These are phyloP conservation scores for Drosophila greeni DNA, from an alignment of 2,888 invertebrate genomes.

Conservation along the genomic window DNA sequence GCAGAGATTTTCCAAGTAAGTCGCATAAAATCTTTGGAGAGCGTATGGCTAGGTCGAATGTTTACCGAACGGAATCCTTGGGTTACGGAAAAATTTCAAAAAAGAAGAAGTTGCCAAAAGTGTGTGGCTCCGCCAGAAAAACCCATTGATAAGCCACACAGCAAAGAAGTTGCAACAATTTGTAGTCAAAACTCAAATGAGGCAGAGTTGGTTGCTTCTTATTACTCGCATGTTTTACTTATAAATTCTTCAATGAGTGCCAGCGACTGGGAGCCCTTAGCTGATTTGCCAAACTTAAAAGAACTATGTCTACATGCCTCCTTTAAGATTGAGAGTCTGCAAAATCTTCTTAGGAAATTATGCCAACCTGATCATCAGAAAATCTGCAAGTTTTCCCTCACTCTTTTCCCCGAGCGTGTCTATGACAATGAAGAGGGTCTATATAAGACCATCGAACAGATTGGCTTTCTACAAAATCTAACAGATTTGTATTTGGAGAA, in stretches of 20 bases:
- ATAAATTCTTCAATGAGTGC: neutral
- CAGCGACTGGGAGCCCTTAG: conserved; percentile 1
- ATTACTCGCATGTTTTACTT: neutral
- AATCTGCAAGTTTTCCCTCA: neutral
- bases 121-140: neutral
- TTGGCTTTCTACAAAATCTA: neutral
- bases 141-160: neutral
- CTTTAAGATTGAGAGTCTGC: neutral
- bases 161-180: neutral
- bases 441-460: neutral
- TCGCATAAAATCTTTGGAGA: conserved; percentile 1
- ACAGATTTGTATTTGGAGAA: neutral
- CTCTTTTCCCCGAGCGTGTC: neutral
- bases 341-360: neutral
- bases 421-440: neutral
- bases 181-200: neutral
- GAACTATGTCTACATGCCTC: neutral
- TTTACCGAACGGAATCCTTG: neutral
- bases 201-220: neutral
- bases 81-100: neutral
- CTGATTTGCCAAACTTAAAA: neutral
- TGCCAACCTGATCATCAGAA: neutral
- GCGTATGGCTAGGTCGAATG: neutral
- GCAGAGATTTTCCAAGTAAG: neutral
- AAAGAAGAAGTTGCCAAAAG: neutral